Evolutionary conservation across 2,797 vertebrate genomes (phyloP).

Genomic region (Amniataba percoides): DNA sequence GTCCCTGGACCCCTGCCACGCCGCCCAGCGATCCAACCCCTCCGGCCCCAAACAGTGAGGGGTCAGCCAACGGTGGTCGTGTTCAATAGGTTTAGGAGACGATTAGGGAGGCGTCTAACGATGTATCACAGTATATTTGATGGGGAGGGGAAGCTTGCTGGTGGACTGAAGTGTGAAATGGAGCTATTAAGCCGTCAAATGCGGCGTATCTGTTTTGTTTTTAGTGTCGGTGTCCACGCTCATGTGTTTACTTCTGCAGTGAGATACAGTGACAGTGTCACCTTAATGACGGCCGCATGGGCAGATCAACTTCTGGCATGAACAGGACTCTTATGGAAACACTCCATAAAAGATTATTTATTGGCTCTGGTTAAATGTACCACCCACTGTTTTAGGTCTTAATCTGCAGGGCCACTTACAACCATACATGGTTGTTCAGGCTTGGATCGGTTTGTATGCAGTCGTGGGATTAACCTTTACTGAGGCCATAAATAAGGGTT

Average conservation of each 20-base stretch:
- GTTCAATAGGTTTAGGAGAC: constrained; percentile 25
- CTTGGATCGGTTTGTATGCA: constrained; percentile 12
- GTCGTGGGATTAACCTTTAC: constrained; percentile 26
- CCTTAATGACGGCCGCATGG: constrained; percentile 42
- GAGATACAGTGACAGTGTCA: constrained; percentile 51
- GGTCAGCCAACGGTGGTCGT: constrained; percentile 3
- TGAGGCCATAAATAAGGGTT: constrained; percentile 31
- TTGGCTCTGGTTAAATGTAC: constrained; percentile 15
- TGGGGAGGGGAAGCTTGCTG: constrained; percentile 20
- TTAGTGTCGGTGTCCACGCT: constrained; percentile 71
- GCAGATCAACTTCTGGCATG: constrained; percentile 35
- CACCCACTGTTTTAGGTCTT: constrained; percentile 7
- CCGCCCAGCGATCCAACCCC: constrained; percentile 69
- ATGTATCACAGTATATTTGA: constrained; percentile 40
- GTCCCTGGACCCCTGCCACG: constrained; percentile 89
- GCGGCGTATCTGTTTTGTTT: constrained; percentile 65
- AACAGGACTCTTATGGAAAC: constrained; percentile 25
- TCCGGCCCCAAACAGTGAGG: constrained; percentile 80
- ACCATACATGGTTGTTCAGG: constrained; percentile 5
- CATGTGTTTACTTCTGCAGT: constrained; percentile 65
- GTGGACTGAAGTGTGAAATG: constrained; percentile 22
- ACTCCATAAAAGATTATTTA: background rate
- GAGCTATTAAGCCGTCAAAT: constrained; percentile 36
- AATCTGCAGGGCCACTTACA: background rate
- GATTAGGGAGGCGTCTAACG: constrained; percentile 26